Percentiles rank a stretch among this genome's conserved stretches.
Evolutionary conservation across 2,797 vertebrate genomes (phyloP).

Genomic region (Distichodus sexfasciatus): DNA sequence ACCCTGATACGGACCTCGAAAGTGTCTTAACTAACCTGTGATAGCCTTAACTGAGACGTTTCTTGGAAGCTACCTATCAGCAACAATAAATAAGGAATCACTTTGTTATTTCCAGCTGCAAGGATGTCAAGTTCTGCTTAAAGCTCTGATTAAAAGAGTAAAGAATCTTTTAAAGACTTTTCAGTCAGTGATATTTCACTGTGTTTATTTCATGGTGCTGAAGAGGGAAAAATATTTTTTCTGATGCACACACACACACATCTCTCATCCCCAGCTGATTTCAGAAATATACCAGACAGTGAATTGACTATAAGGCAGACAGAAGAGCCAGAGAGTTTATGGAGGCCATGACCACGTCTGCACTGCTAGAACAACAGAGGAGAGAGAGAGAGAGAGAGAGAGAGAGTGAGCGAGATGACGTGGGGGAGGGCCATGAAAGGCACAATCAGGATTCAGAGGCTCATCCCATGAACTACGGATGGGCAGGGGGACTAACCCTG

Average conservation of each 20-base stretch:
- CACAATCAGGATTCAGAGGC: slow-evolving; percentile 28
- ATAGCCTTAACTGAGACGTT: neutral
- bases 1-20: too few species aligned
- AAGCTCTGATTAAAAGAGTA: neutral
- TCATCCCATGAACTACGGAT: slow-evolving; percentile 27
- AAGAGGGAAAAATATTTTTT: neutral
- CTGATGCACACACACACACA: neutral
- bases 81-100: neutral
- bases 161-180: neutral
- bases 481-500: neutral
- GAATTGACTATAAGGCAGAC: slow-evolving; percentile 30
- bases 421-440: slow-evolving; percentile 31
- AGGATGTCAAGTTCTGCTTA: slow-evolving; percentile 2
- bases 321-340: slow-evolving; percentile 46
- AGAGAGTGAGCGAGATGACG: neutral
- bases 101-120: neutral
- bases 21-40: too few species aligned
- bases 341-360: slow-evolving; percentile 56
- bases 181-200: neutral
- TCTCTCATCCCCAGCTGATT: neutral
- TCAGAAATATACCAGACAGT: slow-evolving; percentile 10
- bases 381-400: slow-evolving; percentile 19
- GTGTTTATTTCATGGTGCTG: neutral
- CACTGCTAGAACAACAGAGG: slow-evolving; percentile 38
- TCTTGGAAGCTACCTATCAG: neutral